Conservation (phyloP, 2,113 vertebrate genomes). For the Fregata magnificens region DNA sequence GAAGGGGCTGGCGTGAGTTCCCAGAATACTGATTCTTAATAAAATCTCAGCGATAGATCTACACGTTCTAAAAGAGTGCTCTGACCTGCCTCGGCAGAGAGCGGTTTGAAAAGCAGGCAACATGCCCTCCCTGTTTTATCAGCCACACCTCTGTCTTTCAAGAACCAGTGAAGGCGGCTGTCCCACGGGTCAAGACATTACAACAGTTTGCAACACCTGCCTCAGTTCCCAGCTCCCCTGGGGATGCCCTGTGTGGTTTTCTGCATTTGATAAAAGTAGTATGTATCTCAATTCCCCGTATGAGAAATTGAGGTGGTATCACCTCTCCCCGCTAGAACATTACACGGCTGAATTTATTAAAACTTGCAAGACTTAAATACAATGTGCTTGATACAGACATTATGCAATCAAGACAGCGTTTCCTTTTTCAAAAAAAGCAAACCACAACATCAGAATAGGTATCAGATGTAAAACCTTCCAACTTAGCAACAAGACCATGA, state of each 20-base stretch:
- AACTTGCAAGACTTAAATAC: not conserved
- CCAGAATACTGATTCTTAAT: not conserved
- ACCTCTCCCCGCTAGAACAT: not conserved
- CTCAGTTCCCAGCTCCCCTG: not conserved
- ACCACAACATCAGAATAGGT: not conserved
- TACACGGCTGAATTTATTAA: not conserved
- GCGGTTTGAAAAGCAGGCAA: not conserved
- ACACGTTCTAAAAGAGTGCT: not conserved
- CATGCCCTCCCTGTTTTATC: rapidly evolving
- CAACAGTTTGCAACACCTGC: not conserved
- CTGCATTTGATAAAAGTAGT: not conserved
- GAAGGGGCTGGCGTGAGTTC: not conserved
- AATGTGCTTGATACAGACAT: not conserved
- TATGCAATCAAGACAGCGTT: not conserved
- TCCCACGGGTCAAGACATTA: rapidly evolving
- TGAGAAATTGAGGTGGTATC: not conserved
- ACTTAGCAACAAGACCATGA: not conserved
- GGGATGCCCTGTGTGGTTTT: not conserved
- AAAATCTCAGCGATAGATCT: not conserved
- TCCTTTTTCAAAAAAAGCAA: not conserved
- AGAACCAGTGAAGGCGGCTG: rapidly evolving
- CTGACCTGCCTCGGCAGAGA: not conserved
- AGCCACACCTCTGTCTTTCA: not conserved
- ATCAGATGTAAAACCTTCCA: not conserved
- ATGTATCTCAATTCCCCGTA: rapidly evolving